Percentiles rank a stretch among this genome's conserved stretches.
Evolutionary conservation across 2,797 vertebrate species (phyloP).

Genomic region (Chelmon rostratus): DNA sequence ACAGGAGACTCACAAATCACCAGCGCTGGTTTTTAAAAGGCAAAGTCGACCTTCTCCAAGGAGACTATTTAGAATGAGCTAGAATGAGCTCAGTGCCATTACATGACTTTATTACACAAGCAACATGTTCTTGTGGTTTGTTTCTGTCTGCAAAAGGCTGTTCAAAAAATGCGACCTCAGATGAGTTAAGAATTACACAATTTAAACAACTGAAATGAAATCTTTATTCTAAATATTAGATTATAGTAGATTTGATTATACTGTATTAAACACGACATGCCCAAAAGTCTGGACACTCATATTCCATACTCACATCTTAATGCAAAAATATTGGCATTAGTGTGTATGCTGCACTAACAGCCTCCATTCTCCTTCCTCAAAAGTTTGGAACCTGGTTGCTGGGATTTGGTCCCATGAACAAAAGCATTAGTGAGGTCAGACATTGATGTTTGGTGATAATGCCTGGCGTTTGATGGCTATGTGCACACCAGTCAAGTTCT

Average conservation of each 20-base stretch:
- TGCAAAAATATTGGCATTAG: not conserved
- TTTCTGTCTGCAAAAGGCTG: constrained; percentile 40
- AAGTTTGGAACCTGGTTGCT: not conserved
- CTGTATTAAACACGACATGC: not conserved
- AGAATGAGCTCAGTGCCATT: constrained; percentile 72
- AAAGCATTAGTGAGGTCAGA: constrained; percentile 21
- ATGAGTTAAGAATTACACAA: constrained; percentile 11
- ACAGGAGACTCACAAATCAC: constrained; percentile 73
- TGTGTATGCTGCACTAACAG: constrained; percentile 2
- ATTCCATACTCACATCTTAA: not conserved
- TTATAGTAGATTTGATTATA: not conserved
- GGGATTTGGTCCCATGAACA: constrained; percentile 23
- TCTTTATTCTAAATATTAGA: not conserved
- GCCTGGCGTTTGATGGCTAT: not conserved
- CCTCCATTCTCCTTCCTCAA: not conserved
- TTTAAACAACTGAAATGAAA: constrained; percentile 6
- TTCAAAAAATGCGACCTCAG: constrained; percentile 23
- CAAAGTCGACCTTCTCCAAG: constrained; percentile 72
- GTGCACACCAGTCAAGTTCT: not conserved
- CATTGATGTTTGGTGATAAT: constrained; percentile 23
- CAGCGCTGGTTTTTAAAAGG: constrained; percentile 65
- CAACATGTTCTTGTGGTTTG: constrained; percentile 62
- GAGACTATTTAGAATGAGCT: constrained; percentile 72
- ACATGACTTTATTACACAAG: constrained; percentile 68
- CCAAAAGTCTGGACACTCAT: not conserved